phyloP scores from a whole-genome alignment of 2,113 vertebrate genomes.

The Thermophis baileyi region DNA sequence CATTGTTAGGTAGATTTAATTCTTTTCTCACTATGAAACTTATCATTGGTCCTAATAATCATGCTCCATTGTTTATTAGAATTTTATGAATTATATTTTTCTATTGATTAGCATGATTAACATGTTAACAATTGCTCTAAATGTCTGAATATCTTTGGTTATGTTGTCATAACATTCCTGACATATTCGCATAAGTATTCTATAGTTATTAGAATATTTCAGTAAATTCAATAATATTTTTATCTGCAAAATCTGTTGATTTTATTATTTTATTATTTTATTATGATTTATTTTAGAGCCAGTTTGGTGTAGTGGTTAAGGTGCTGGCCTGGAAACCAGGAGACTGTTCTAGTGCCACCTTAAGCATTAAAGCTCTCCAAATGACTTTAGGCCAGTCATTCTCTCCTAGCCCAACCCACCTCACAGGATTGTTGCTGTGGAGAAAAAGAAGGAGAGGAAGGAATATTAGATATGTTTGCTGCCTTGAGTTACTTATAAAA shows the following conservation, averaged over 20 bases:
- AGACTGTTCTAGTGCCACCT: neutral
- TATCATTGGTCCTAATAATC: neutral
- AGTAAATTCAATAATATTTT: neutral
- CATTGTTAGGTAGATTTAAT: slow-evolving; percentile 78
- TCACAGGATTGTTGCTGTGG: too few relatives aligned
- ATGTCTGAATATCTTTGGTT: neutral
- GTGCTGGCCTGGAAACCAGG: neutral
- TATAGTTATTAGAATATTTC: neutral
- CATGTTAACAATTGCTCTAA: neutral
- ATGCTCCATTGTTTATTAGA: neutral
- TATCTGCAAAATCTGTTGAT: neutral
- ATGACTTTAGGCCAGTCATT: too few relatives aligned
- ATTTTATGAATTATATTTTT: neutral
- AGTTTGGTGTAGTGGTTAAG: neutral
- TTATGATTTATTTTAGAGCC: neutral
- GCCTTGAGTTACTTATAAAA: too few relatives aligned
- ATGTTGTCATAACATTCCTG: neutral
- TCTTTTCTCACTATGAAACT: neutral
- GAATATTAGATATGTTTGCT: too few relatives aligned
- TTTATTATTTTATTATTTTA: neutral
- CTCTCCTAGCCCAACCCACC: too few relatives aligned
- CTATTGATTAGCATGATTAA: neutral
- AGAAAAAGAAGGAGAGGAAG: too few relatives aligned
- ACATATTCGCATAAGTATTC: neutral
- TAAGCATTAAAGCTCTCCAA: too few relatives aligned